Conservation (phyloP, 1,140 invertebrate genomes). For the Bombus soroeensis region DNA sequence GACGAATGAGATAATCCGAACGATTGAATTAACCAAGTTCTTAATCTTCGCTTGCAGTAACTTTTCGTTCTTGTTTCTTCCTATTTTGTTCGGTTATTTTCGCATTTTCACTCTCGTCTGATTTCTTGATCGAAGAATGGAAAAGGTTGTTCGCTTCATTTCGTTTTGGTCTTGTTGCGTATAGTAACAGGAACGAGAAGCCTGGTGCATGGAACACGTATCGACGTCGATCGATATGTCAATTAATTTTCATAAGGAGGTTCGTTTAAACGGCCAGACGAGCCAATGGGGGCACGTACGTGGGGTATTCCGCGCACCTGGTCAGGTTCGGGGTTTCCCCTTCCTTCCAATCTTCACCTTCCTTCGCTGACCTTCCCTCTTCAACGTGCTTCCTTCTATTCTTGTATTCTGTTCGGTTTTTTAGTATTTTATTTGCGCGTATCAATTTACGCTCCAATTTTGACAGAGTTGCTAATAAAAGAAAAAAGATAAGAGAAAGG, state of each 20-base stretch:
- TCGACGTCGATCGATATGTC: conserved; percentile 73
- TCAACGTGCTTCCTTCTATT: neutral
- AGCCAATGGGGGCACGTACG: conserved; percentile 35
- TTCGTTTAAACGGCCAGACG: conserved; percentile 67
- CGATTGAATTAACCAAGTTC: neutral
- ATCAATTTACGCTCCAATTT: too few relatives aligned
- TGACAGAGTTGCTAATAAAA: too few relatives aligned
- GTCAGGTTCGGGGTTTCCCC: conserved; percentile 34
- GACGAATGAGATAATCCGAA: neutral
- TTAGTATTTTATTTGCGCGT: neutral
- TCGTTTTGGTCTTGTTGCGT: neutral
- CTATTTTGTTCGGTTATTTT: neutral
- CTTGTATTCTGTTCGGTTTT: neutral
- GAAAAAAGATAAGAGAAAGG: too few relatives aligned
- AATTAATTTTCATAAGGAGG: conserved; percentile 78
- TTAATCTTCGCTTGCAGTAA: neutral
- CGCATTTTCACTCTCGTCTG: neutral
- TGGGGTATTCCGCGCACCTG: conserved; percentile 29
- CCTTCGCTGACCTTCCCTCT: neutral
- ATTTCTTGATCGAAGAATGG: neutral
- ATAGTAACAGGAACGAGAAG: conserved; percentile 3
- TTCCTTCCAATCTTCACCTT: neutral
- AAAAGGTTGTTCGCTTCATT: neutral
- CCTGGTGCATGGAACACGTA: neutral
- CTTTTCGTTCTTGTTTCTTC: neutral